These are phyloP conservation scores for Latheticus oryzae DNA, from an alignment of 2,888 invertebrate genomes.

Conservation along the genomic window DNA sequence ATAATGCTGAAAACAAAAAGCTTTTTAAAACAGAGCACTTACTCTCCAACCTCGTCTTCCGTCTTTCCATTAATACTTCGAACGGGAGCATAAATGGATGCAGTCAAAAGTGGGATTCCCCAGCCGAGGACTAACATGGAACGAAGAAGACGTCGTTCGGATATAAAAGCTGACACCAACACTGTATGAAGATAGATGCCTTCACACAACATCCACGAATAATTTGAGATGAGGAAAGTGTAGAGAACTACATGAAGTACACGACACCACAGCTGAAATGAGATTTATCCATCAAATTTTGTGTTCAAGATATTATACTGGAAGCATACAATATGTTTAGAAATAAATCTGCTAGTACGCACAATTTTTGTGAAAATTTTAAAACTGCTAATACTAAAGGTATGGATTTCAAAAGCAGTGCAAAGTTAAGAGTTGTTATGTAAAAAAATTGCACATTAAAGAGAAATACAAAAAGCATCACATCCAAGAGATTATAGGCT, in stretches of 20 bases:
- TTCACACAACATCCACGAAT: slow-evolving; percentile 97
- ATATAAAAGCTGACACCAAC: slow-evolving; percentile 90
- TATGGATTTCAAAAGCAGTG: too few species aligned
- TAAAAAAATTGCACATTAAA: too few species aligned
- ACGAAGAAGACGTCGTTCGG: slow-evolving; percentile 85
- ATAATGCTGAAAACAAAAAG: too few species aligned
- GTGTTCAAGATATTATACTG: too few species aligned
- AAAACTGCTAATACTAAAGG: too few species aligned
- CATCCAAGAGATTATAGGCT: too few species aligned
- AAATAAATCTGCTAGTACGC: too few species aligned
- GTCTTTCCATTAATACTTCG: slow-evolving; percentile 69
- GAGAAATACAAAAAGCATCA: too few species aligned
- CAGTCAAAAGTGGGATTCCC: slow-evolving; percentile 79
- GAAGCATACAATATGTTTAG: too few species aligned
- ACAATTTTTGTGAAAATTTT: too few species aligned
- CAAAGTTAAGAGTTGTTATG: too few species aligned
- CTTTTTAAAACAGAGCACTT: slow-evolving; percentile 61
- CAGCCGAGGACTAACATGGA: slow-evolving; percentile 89
- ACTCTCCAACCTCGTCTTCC: slow-evolving; percentile 70
- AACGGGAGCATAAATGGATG: slow-evolving; percentile 75
- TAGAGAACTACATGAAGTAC: slow-evolving; percentile 84
- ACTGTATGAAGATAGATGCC: slow-evolving; percentile 94
- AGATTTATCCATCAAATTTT: too few species aligned
- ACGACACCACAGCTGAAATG: slow-evolving; percentile 81
- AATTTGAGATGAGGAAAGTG: slow-evolving; percentile 91